phyloP scores from a whole-genome alignment of 2,888 invertebrate genomes.

The Cephus runcator region DNA sequence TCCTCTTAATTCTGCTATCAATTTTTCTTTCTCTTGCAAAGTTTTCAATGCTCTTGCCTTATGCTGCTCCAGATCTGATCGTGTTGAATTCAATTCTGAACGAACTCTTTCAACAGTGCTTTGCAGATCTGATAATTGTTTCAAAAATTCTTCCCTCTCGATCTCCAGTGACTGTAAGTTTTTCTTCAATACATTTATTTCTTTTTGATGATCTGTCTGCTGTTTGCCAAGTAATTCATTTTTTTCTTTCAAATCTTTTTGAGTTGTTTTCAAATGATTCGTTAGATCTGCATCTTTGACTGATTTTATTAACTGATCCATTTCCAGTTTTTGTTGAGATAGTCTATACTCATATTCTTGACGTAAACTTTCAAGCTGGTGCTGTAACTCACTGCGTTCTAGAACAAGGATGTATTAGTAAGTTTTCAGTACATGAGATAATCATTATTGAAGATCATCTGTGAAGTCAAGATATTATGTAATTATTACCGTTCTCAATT shows the following conservation, averaged over 20 bases:
- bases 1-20: constrained; percentile 72
- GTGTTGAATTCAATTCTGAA: constrained; percentile 54
- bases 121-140: constrained; percentile 62
- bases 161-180: constrained; percentile 66
- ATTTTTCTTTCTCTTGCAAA: constrained; percentile 79
- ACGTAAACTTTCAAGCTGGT: constrained; percentile 27
- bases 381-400: constrained; percentile 26
- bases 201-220: constrained; percentile 65
- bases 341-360: constrained; percentile 33
- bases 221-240: constrained; percentile 61
- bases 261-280: constrained; percentile 49
- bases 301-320: constrained; percentile 30
- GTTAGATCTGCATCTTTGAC: constrained; percentile 22
- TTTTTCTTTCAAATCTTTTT: constrained; percentile 63
- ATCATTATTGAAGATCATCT: background rate
- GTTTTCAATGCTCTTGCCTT: constrained; percentile 82
- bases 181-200: constrained; percentile 59
- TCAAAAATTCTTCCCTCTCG: constrained; percentile 65
- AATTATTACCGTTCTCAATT: constrained; percentile 63
- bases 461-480: background rate
- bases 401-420: background rate
- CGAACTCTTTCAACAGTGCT: constrained; percentile 54
- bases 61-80: constrained; percentile 77
- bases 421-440: background rate
- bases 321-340: constrained; percentile 30